phyloP scores from a whole-genome alignment of 2,113 vertebrate genomes.

The Columbina picui region DNA sequence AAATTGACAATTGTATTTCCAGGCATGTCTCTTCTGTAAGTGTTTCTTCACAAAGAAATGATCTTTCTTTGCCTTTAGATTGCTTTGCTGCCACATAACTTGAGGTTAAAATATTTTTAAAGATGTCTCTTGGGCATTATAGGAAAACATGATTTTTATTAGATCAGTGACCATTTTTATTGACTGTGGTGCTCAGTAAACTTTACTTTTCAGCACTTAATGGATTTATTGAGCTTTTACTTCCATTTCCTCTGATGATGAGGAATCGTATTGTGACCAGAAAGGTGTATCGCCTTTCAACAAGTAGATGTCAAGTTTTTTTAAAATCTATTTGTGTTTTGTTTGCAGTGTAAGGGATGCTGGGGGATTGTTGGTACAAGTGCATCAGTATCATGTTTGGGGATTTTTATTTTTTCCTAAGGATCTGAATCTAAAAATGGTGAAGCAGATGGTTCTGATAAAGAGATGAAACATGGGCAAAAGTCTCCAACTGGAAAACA shows the following conservation, averaged over 20 bases:
- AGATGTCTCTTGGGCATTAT: conserved; percentile 44
- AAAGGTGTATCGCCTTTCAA: conserved; percentile 61
- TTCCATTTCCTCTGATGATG: conserved; percentile 61
- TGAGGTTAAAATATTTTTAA: conserved; percentile 64
- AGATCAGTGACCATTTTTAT: conserved; percentile 73
- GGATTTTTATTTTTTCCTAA: conserved; percentile 69
- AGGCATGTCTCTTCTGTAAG: not conserved
- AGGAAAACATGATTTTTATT: conserved; percentile 61
- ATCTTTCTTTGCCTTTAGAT: not conserved
- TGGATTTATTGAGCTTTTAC: conserved; percentile 80
- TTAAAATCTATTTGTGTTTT: not conserved
- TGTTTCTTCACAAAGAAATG: conserved; percentile 51
- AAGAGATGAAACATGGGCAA: conserved; percentile 86
- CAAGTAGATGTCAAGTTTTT: conserved; percentile 28
- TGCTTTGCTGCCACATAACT: conserved; percentile 29
- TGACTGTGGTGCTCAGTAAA: conserved; percentile 73
- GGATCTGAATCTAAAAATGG: conserved; percentile 88
- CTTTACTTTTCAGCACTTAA: conserved; percentile 74
- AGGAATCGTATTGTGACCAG: conserved; percentile 58
- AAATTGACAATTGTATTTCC: conserved; percentile 51
- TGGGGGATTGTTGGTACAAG: conserved; percentile 12
- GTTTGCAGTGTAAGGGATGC: not conserved
- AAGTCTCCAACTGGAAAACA: conserved; percentile 86
- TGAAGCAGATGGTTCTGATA: conserved; percentile 87
- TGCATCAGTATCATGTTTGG: conserved; percentile 64